Evolutionary conservation across 2,888 invertebrate species (phyloP), one percentile per base, ranked within the genome.

Genomic region (Tromatobia lineatoria): DNA sequence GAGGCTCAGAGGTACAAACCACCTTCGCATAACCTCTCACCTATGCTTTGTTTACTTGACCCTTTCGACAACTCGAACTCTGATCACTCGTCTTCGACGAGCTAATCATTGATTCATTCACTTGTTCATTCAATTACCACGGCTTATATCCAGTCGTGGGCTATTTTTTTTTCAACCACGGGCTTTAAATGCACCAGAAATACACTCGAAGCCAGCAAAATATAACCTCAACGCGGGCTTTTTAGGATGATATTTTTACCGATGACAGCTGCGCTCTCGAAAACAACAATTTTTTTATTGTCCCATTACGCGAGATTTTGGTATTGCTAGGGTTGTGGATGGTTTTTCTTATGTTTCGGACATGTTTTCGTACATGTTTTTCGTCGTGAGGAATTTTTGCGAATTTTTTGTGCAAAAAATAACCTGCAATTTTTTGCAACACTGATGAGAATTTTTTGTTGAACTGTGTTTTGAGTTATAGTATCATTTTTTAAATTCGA

Each of bases 1-100:
- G 94, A 94, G 87, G 93, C 93, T 70, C 93, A 94, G 88, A 94
- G 94, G 94, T 94, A 90, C 69, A 42, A 47, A 50, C 76, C 75
- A 42, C 50, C 52, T 45, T 64, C 20, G 67, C 90, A 90, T 93
- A 92, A 93, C 92, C 91, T 93, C 79, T 82, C 50, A 71, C 18
- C 34, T 61, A 80, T 83, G 84, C 86, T 90, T 92, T 91, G 90
- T 93, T 93, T 92, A 93, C 92, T 85, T 87, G 88, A 84, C 78
- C 82, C 84, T 89, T 87, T 85, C 83, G 78, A 76, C 79, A 52
- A 66, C 85, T 20, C 57, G n/a, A 0, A 34, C 47, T 52, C 67
- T 15, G 15, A 20, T 57, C 20, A 20, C 25, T 67, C 38, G 42
- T 45, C 25, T 61, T 15, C 13, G n/a, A 1, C 23, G 2, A 4